These are phyloP conservation scores for Notolepis coatsorum DNA, from an alignment of 2,797 vertebrate species.

Conservation along the genomic window DNA sequence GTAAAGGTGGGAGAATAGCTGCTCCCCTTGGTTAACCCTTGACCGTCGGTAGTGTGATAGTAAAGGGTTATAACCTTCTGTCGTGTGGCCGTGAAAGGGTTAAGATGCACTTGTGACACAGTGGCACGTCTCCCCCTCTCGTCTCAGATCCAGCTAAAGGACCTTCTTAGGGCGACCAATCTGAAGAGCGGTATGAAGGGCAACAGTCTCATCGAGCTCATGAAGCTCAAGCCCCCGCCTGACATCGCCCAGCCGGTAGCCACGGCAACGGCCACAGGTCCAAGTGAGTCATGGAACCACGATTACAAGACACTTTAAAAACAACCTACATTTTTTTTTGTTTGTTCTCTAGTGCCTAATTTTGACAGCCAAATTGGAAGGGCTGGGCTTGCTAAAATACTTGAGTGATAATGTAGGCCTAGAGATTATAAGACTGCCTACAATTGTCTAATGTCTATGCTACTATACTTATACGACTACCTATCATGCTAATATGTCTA, in stretches of 20 bases:
- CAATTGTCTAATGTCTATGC: too few relatives aligned
- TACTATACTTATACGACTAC: too few relatives aligned
- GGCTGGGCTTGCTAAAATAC: too few relatives aligned
- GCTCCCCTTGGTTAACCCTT: background rate
- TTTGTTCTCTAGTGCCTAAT: background rate
- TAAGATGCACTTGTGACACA: too few relatives aligned
- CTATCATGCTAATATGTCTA: too few relatives aligned
- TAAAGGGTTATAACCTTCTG: too few relatives aligned
- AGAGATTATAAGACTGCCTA: too few relatives aligned
- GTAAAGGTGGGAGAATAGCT: background rate
- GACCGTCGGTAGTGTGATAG: too few relatives aligned
- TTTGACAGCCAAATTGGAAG: background rate
- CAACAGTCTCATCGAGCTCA: constrained; percentile 95
- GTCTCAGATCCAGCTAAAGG: constrained; percentile 90
- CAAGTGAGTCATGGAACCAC: constrained; percentile 80
- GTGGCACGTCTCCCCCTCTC: background rate
- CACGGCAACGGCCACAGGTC: constrained; percentile 92
- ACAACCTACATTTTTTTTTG: too few relatives aligned
- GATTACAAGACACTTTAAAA: background rate
- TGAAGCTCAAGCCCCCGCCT: constrained; percentile 96
- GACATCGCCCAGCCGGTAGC: constrained; percentile 97
- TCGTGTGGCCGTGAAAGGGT: too few relatives aligned
- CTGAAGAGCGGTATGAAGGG: constrained; percentile 70
- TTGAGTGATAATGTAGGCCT: too few relatives aligned
- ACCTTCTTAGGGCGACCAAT: constrained; percentile 81